Base-by-base conservation (phyloP, 2,113 vertebrate genomes). In the Oryzias javanicus region DNA sequence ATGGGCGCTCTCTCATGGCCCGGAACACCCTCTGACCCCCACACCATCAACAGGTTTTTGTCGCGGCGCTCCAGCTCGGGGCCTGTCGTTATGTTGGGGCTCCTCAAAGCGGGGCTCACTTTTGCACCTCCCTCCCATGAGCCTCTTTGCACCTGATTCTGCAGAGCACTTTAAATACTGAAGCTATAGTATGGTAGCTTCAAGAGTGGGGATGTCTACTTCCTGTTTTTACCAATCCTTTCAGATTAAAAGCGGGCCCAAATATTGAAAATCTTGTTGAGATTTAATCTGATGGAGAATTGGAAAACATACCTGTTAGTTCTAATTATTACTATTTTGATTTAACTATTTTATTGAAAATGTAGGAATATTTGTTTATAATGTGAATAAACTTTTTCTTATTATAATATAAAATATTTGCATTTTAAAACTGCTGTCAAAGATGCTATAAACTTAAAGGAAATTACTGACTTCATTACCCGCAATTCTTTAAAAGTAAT, bases 11-110 rank as follows among this genome's bases (percentile, higher is more conserved):
- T 82, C 77, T 86, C 75, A 80, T 78, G 76, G 85, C 80, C 77
- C 67, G 55, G 71, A 65, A 60, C 76, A 71, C 86, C 83, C 84
- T 86, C 64, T 63, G 78, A 80, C 79, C 83, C 67, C 73, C 42
- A 55, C 67, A 64, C 74, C 68, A 60, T 79, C 82, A 82, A 68
- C 79, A 67, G 71, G 65, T 55, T 62, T 71, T 66, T 17, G 14
- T 67, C 19, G 14, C n/a, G 8, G 47, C 12, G 54, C 66, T 76
- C 78, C 49, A 24, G 59, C 61, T 8, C n/a, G 18, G 8, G n/a
- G 45, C 44, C 44, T 4, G 4, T 18, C 25, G 58, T 12, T 27
- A 3, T 42, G 10, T 45, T 53, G 42, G 3, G 35, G 51, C 17
- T 56, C 41, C 27, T 52, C 56, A 40, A 44, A 27, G 22, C 13